These are phyloP conservation scores for Knipowitschia caucasica DNA, from an alignment of 2,797 vertebrate genomes.

Conservation along the genomic window DNA sequence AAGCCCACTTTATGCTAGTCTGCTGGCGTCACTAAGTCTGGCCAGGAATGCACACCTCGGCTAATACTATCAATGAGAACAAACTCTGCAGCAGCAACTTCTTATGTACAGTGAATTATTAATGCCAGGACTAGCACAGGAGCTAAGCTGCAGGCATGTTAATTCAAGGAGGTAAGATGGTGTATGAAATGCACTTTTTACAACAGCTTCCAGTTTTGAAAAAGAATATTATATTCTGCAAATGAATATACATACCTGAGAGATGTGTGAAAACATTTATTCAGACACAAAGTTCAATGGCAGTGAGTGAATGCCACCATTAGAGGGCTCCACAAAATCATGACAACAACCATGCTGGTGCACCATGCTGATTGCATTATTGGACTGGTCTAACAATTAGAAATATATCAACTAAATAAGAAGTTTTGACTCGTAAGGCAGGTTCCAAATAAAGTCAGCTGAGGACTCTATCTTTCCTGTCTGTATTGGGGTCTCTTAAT, in stretches of 20 bases:
- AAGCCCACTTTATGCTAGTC: slow-evolving; percentile 65
- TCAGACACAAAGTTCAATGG: not conserved
- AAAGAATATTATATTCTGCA: not conserved
- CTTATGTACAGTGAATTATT: slow-evolving; percentile 74
- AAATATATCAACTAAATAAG: not conserved
- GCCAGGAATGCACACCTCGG: slow-evolving; percentile 66
- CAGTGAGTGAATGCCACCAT: slow-evolving; percentile 38
- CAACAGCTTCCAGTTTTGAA: not conserved
- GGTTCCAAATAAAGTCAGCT: slow-evolving; percentile 15
- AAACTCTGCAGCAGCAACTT: slow-evolving; percentile 67
- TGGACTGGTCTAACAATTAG: not conserved
- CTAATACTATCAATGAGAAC: slow-evolving; percentile 73
- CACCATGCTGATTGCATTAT: not conserved
- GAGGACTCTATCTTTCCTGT: slow-evolving; percentile 35
- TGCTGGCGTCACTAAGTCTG: slow-evolving; percentile 74
- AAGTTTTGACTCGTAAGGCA: slow-evolving; percentile 1
- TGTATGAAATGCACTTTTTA: slow-evolving; percentile 12
- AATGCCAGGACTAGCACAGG: slow-evolving; percentile 60
- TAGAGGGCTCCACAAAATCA: slow-evolving; percentile 46
- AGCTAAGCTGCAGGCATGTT: slow-evolving; percentile 35
- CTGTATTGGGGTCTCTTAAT: slow-evolving; percentile 32
- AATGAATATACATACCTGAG: not conserved
- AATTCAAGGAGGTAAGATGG: slow-evolving; percentile 37
- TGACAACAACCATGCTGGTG: not conserved
- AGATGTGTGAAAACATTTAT: not conserved